Evolutionary conservation across 2,113 vertebrate species (phyloP).

Genomic region (Promerops cafer): DNA sequence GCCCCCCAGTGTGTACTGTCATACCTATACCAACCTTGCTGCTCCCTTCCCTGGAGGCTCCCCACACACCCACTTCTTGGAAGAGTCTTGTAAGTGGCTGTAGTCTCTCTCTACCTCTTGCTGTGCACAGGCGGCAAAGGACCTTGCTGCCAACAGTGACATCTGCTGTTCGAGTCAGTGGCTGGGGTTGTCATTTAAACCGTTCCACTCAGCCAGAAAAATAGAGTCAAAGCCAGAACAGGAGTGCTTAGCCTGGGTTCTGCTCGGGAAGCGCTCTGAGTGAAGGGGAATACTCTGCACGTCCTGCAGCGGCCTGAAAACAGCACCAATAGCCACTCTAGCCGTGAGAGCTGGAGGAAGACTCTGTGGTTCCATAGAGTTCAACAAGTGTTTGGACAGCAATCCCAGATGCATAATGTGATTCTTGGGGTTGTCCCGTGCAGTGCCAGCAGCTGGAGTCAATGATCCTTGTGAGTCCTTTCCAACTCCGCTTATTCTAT

Average conservation of each 20-base stretch:
- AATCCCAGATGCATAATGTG: background rate
- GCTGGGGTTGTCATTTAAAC: background rate
- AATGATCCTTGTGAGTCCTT: background rate
- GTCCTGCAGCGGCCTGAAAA: background rate
- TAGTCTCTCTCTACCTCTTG: background rate
- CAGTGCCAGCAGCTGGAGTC: background rate
- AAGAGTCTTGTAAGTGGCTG: background rate
- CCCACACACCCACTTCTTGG: background rate
- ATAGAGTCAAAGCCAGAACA: background rate
- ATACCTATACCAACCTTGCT: background rate
- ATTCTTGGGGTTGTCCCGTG: background rate
- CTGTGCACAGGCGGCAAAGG: background rate
- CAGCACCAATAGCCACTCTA: background rate
- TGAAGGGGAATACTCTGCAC: fast-evolving
- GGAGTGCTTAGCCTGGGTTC: background rate
- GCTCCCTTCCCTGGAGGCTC: background rate
- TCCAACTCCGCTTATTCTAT: background rate
- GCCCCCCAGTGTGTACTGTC: fast-evolving
- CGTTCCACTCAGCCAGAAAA: background rate
- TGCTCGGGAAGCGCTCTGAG: background rate
- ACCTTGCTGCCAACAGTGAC: background rate
- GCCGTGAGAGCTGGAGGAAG: background rate
- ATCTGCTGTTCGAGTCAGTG: background rate
- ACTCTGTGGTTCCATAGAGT: background rate
- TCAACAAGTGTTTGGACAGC: fast-evolving